Conservation (phyloP, 1,140 invertebrate species). For the Rhopalosiphum padi region DNA sequence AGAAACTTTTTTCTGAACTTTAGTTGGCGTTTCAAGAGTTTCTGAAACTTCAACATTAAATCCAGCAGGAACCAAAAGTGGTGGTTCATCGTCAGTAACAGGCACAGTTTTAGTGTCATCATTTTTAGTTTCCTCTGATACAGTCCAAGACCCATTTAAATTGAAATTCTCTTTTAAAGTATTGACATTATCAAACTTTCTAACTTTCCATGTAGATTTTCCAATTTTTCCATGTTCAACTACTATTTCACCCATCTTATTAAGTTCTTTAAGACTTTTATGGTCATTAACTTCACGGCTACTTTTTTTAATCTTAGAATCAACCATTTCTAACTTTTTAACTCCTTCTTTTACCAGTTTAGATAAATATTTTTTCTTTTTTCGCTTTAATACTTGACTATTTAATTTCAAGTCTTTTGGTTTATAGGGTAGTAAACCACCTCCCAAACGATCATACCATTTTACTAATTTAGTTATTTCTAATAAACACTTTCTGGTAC, state of each 20-base stretch:
- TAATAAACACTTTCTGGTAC: slow-evolving; percentile 41
- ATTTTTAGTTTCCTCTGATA: slow-evolving; percentile 39
- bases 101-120: not conserved
- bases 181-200: slow-evolving; percentile 32
- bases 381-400: slow-evolving; percentile 48
- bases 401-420: slow-evolving; percentile 54
- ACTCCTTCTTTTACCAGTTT: slow-evolving; percentile 49
- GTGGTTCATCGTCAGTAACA: slow-evolving; percentile 15
- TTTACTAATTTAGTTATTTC: slow-evolving; percentile 43
- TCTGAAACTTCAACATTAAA: slow-evolving; percentile 47
- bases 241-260: slow-evolving; percentile 50
- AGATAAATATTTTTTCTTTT: slow-evolving; percentile 40
- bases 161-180: slow-evolving; percentile 37
- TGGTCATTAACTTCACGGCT: not conserved
- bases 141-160: slow-evolving; percentile 48
- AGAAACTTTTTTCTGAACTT: not conserved
- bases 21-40: not conserved
- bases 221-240: slow-evolving; percentile 55
- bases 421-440: slow-evolving; percentile 41
- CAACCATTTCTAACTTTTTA: slow-evolving; percentile 50
- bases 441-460: slow-evolving; percentile 43
- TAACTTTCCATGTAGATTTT: slow-evolving; percentile 55
- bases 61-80: slow-evolving; percentile 18
- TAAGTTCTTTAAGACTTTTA: slow-evolving; percentile 48
- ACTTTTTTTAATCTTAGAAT: slow-evolving; percentile 45